Base-by-base conservation (phyloP, 2,888 invertebrate species). In the Aphodius granarius region DNA sequence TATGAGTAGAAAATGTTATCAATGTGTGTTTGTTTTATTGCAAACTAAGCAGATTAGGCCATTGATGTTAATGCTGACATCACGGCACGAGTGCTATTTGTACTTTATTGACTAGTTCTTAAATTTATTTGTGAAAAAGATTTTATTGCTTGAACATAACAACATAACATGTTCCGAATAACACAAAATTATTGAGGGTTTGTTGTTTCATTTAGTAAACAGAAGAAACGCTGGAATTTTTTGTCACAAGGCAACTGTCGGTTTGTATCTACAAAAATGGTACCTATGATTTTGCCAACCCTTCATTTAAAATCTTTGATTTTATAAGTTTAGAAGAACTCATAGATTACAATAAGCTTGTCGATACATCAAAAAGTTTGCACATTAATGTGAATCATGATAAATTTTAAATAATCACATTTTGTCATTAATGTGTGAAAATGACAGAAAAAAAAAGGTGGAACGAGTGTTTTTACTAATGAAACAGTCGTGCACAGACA, bases 271-370 rank as follows among this genome's bases (percentile, higher is more conserved):
- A 64, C 64, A 64, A 18, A 64, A 64, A 18, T 64, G 64, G 64
- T 64, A 64, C 64, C n/a, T n/a, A n/a, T n/a, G 64, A 64, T 64
- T 64, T 64, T 64, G 64, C n/a, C 64, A 64, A 64, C 18, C 64
- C 64, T 64, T 18, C 64, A 64, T 64, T 64, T 64, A 64, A 64
- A 64, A 64, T 17, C 64, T 64, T 64, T 64, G n/a, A n/a, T n/a
- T n/a, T n/a, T n/a, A n/a, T n/a, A n/a, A n/a, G n/a, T n/a, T n/a
- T n/a, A n/a, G n/a, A 64, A 64, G 64, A 64, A 17, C 64, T 18
- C 18, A 18, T 64, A 64, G 64, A 64, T 64, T 64, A 64, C 15
- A 64, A 64, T 64, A 64, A 17, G 64, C 64, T 64, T 64, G 16
- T 64, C 64, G 64, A 64, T 17, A 64, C 18, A 18, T 64, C 64